Evolutionary conservation across 2,797 vertebrate genomes (phyloP).

Genomic region (Atherinosoma microstoma): DNA sequence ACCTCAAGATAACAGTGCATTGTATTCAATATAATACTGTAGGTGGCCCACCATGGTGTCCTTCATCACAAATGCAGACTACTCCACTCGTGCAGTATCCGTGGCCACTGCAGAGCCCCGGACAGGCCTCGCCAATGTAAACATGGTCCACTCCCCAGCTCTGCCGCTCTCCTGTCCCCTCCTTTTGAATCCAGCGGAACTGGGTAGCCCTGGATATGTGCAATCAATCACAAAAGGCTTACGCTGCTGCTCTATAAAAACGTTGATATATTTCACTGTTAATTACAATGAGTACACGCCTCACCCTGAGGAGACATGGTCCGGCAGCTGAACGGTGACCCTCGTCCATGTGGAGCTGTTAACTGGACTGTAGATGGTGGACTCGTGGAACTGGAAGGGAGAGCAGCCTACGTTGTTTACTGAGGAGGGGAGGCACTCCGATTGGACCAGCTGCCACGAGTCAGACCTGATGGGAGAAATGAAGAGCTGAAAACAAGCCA

Average conservation of each 20-base stretch:
- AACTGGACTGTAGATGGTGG: conserved; percentile 95
- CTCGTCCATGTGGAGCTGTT: conserved; percentile 96
- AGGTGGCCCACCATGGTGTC: conserved; percentile 88
- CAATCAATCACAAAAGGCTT: not conserved
- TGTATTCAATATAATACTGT: not conserved
- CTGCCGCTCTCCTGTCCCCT: conserved; percentile 90
- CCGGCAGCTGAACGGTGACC: conserved; percentile 95
- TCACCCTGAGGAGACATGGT: conserved; percentile 97
- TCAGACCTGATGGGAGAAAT: conserved; percentile 85
- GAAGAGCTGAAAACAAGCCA: conserved; percentile 2
- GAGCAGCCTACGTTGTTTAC: conserved; percentile 97
- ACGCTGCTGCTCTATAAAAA: not conserved
- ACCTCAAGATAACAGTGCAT: not conserved
- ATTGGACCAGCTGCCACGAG: conserved; percentile 96
- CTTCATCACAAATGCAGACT: conserved; percentile 96
- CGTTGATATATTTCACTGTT: not conserved
- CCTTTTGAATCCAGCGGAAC: conserved; percentile 98
- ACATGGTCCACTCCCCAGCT: conserved; percentile 97
- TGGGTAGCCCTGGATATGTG: conserved; percentile 90
- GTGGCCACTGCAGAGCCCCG: conserved; percentile 93
- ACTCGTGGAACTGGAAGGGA: conserved; percentile 98
- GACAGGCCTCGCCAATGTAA: conserved; percentile 96
- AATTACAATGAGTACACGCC: not conserved
- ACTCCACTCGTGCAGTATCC: conserved; percentile 94
- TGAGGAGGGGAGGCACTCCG: conserved; percentile 96